Percentiles rank a stretch among this genome's conserved stretches.
Evolutionary conservation across 2,113 vertebrate species (phyloP).

Genomic region (Nyctibius bracteatus): DNA sequence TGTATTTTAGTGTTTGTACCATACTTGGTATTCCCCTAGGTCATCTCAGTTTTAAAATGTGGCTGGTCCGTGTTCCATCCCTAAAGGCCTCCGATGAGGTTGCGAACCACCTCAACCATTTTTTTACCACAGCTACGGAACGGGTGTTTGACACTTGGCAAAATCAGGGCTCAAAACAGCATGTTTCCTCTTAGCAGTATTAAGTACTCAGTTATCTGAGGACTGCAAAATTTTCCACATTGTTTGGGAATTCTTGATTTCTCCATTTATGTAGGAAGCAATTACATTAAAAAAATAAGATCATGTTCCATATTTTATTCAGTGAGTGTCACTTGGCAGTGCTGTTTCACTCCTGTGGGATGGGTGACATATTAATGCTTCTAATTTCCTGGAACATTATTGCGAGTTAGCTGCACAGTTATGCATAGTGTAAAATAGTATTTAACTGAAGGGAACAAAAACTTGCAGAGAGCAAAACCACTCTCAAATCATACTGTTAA

Average conservation of each 20-base stretch:
- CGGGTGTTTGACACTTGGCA: not conserved
- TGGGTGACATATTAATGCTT: not conserved
- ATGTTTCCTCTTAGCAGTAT: not conserved
- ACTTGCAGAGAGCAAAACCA: not conserved
- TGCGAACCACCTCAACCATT: not conserved
- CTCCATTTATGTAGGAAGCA: not conserved
- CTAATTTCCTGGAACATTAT: not conserved
- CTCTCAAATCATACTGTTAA: not conserved
- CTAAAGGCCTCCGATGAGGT: not conserved
- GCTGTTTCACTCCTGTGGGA: not conserved
- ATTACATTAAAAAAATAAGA: not conserved
- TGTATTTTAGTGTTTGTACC: not conserved
- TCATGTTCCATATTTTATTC: not conserved
- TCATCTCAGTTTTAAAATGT: not conserved
- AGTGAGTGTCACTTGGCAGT: not conserved
- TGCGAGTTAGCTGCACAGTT: not conserved
- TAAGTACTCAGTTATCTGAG: not conserved
- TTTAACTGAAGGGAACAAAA: not conserved
- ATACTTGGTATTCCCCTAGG: not conserved
- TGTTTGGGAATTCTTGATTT: not conserved
- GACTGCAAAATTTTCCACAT: not conserved
- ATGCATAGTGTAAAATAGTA: not conserved
- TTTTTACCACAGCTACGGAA: not conserved
- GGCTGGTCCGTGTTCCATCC: not conserved
- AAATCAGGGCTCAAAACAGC: not conserved